phyloP scores from a whole-genome alignment of 2,797 vertebrate species.

The Staurois parvus region DNA sequence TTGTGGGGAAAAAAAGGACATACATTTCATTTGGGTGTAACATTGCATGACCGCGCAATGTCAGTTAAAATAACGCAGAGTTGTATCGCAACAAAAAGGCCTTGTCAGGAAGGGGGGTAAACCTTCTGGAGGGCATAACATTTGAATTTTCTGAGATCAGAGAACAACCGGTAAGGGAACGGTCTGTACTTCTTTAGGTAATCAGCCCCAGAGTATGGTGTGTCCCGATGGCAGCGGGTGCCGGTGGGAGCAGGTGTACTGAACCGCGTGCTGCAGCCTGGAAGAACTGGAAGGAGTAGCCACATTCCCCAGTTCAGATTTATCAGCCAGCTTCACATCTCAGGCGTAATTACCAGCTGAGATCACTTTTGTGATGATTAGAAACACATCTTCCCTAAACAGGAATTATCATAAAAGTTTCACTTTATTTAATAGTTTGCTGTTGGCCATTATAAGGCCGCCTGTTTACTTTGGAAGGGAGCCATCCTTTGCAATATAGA shows the following conservation, averaged over 20 bases:
- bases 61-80: no score
- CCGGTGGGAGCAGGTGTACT: constrained; percentile 71
- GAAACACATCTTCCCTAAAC: constrained; percentile 61
- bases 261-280: not conserved
- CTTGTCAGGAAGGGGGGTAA: no score
- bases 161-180: no score
- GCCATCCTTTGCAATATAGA: not conserved
- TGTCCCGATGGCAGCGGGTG: not conserved
- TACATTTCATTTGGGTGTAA: no score
- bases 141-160: no score
- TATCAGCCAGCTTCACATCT: not conserved
- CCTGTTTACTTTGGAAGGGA: constrained; percentile 62
- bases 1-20: no score
- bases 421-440: constrained; percentile 65
- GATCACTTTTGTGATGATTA: constrained; percentile 55
- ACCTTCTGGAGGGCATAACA: no score
- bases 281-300: not conserved
- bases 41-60: no score
- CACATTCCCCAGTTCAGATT: constrained; percentile 14
- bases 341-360: constrained; percentile 38
- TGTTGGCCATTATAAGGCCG: constrained; percentile 60
- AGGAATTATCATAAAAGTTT: constrained; percentile 58
- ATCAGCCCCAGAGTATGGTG: not conserved
- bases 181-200: no score
- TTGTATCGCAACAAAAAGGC: no score